These are phyloP conservation scores for Melanotaenia duboulayi DNA, from an alignment of 2,113 vertebrate genomes.

Conservation along the genomic window DNA sequence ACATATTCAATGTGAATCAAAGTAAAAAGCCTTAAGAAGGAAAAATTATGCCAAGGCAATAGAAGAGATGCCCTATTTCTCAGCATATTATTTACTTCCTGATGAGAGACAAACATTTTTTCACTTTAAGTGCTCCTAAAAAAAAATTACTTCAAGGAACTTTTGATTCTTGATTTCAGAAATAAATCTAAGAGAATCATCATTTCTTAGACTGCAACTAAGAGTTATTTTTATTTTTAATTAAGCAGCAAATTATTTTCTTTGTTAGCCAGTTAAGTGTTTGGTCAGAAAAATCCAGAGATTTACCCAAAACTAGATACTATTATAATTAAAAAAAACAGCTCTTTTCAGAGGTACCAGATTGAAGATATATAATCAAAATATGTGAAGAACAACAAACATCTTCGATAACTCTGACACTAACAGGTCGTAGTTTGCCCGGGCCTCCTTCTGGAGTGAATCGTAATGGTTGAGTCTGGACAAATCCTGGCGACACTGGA, in stretches of 20 bases:
- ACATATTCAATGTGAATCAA: neutral
- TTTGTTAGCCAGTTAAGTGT: too few species aligned
- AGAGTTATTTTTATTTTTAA: too few species aligned
- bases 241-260: too few species aligned
- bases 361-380: neutral
- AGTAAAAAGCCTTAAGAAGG: neutral
- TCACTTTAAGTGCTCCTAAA: neutral
- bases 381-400: neutral
- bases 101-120: conserved; percentile 11
- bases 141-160: neutral
- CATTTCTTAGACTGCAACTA: neutral
- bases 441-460: conserved; percentile 87
- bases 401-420: conserved; percentile 51
- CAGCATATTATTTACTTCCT: neutral
- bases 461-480: conserved; percentile 85
- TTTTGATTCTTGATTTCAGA: neutral
- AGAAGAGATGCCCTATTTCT: conserved; percentile 19
- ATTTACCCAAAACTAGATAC: too few species aligned
- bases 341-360: too few species aligned
- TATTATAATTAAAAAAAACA: too few species aligned
- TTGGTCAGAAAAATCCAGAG: too few species aligned
- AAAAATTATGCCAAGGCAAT: neutral
- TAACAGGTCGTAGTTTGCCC: conserved; percentile 93
- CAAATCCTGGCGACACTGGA: conserved; percentile 88
- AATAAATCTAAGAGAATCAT: too few species aligned